phyloP scores from a whole-genome alignment of 2,888 invertebrate genomes.

The Drosophila mulleri region DNA sequence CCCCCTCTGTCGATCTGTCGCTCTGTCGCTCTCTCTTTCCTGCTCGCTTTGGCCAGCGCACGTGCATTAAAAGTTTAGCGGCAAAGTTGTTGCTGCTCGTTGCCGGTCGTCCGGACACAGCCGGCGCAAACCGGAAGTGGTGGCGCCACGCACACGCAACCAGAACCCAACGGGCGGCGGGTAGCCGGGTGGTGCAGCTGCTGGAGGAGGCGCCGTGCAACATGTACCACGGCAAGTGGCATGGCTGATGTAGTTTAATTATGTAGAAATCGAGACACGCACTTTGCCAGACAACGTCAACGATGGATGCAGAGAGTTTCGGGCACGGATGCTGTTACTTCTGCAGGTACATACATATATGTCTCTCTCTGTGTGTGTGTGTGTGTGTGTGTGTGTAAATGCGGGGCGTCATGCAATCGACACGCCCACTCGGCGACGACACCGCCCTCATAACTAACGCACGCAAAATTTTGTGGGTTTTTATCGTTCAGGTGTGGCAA shows the following conservation, averaged over 20 bases:
- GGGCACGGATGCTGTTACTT: constrained; percentile 5
- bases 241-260: constrained; percentile 72
- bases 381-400: neutral
- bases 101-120: constrained; percentile 47
- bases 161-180: constrained; percentile 17
- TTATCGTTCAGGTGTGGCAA: constrained; percentile 31
- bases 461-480: constrained; percentile 62
- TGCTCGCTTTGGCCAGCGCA: constrained; percentile 42
- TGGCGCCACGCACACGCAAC: constrained; percentile 48
- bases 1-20: no score
- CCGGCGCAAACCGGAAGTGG: constrained; percentile 73
- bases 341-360: no score
- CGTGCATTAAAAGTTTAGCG: constrained; percentile 78
- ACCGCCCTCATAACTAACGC: constrained; percentile 52
- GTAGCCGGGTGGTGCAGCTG: constrained; percentile 9
- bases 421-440: constrained; percentile 65
- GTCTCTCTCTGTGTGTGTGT: neutral
- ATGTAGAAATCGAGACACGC: constrained; percentile 80
- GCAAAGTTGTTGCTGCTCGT: constrained; percentile 62
- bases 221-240: constrained; percentile 33
- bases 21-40: constrained; percentile 6
- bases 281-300: constrained; percentile 65
- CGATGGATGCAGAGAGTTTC: constrained; percentile 41
- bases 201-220: constrained; percentile 15
- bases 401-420: constrained; percentile 52